These are phyloP conservation scores for Chitala chitala DNA, from an alignment of 2,113 vertebrate species.

Conservation along the genomic window DNA sequence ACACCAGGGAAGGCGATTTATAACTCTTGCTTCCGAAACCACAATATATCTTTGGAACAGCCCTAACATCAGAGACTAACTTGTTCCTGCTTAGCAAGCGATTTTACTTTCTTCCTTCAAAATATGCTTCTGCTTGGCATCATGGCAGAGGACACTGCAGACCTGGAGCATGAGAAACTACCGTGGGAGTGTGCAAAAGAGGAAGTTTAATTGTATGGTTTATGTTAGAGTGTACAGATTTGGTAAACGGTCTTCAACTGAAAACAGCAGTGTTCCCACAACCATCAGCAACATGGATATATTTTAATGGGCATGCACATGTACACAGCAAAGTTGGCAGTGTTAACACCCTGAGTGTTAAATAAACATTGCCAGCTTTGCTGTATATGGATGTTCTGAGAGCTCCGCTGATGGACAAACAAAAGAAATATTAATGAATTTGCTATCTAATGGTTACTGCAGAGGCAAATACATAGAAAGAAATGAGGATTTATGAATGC, in stretches of 20 bases:
- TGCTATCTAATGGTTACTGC: too few species aligned
- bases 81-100: not conserved
- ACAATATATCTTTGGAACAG: not conserved
- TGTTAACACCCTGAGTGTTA: too few species aligned
- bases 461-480: not conserved
- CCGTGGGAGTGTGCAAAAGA: too few species aligned
- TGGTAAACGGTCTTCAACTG: too few species aligned
- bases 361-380: too few species aligned
- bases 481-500: not conserved
- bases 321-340: not conserved
- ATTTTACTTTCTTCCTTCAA: not conserved
- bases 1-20: not conserved
- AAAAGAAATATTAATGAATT: not conserved
- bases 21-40: not conserved
- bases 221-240: too few species aligned
- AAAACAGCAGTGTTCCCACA: not conserved
- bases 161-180: too few species aligned
- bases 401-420: not conserved
- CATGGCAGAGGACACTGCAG: too few species aligned
- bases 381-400: too few species aligned
- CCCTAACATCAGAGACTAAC: not conserved
- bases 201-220: too few species aligned
- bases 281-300: too few species aligned
- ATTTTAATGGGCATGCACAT: not conserved
- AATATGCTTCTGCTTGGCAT: too few species aligned